Percentiles rank a stretch among this genome's conserved stretches.
Conservation (phyloP, 2,888 invertebrate genomes). For the Caenorhabditis zanzibari region DNA sequence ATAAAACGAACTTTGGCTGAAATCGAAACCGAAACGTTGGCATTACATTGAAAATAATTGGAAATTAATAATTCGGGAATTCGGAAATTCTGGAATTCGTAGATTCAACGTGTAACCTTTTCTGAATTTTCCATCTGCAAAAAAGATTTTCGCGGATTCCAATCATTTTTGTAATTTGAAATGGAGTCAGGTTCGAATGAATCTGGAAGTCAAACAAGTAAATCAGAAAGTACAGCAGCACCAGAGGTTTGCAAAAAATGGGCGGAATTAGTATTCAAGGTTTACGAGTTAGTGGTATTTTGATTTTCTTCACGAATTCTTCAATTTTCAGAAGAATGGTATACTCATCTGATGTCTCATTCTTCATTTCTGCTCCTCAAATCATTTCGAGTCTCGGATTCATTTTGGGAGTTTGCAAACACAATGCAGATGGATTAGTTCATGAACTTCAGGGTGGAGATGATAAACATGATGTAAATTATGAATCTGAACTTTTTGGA, state of each 20-base stretch:
- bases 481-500: not conserved
- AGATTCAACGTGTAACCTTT: not conserved
- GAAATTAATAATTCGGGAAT: conserved; percentile 11
- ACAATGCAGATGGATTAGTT: not conserved
- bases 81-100: not conserved
- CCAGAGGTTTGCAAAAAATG: conserved; percentile 41
- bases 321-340: conserved; percentile 40
- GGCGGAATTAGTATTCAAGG: conserved; percentile 25
- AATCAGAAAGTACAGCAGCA: conserved; percentile 17
- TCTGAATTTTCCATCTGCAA: not conserved
- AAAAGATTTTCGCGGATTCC: not conserved
- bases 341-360: conserved; percentile 49
- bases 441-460: not conserved
- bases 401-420: conserved; percentile 27
- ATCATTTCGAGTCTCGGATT: conserved; percentile 44
- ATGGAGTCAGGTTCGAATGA: conserved; percentile 19
- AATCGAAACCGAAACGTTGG: conserved; percentile 4
- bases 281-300: conserved; percentile 40
- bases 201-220: conserved; percentile 1
- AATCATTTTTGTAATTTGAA: not conserved
- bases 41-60: conserved; percentile 28
- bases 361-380: conserved; percentile 50
- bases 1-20: conserved; percentile 12
- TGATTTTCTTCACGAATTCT: not conserved
- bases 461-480: conserved; percentile 20